Conservation (phyloP, 2,888 invertebrate species). For the Coremacera marginata region DNA sequence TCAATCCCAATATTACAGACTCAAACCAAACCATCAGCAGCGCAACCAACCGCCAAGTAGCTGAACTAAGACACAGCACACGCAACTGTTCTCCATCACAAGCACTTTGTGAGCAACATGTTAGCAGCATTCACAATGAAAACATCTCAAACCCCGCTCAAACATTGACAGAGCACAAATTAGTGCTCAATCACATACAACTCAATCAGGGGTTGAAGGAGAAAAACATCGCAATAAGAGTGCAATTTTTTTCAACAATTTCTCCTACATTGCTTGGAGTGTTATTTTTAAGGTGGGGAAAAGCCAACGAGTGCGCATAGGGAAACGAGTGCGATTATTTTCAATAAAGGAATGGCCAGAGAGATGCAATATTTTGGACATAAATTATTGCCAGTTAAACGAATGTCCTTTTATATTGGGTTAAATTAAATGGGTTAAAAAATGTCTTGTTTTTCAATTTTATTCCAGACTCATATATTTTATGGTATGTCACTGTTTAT, state of each 20-base stretch:
- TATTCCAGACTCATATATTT: too few relatives aligned
- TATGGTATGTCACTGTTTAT: too few relatives aligned
- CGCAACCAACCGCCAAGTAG: background rate
- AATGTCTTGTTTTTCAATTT: too few relatives aligned
- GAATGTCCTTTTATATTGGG: background rate
- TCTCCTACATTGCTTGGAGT: background rate
- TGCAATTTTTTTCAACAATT: background rate
- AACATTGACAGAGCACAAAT: background rate
- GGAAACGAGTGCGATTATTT: too few relatives aligned
- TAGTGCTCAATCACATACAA: background rate
- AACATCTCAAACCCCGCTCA: background rate
- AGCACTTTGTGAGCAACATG: background rate
- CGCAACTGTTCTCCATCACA: background rate
- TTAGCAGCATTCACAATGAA: constrained; percentile 6
- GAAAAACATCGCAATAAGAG: constrained; percentile 10
- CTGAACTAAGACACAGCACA: background rate
- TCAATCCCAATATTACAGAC: background rate
- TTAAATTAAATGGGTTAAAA: background rate
- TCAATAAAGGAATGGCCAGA: background rate
- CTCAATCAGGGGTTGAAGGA: background rate
- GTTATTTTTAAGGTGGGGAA: background rate
- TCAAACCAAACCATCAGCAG: background rate
- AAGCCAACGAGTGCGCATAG: background rate
- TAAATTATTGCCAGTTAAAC: background rate
- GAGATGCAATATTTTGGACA: background rate